Evolutionary conservation across 2,888 invertebrate species (phyloP).

Genomic region (Malthinus seriepunctatus): DNA sequence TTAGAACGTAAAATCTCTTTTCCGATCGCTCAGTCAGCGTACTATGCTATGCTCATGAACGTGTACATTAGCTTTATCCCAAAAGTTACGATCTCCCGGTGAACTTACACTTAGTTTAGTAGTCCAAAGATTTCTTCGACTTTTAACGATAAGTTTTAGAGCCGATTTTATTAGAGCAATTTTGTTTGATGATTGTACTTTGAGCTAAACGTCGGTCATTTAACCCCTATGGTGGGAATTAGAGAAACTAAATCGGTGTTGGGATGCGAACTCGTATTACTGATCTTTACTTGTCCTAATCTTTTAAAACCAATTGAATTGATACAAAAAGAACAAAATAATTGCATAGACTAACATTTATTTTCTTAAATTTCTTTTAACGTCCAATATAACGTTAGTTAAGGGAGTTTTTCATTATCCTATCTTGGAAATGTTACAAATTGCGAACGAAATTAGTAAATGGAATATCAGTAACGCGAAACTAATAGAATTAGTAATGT

Average conservation of each 20-base stretch:
- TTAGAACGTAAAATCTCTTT: slow-evolving; percentile 35
- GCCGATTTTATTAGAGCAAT: slow-evolving; percentile 32
- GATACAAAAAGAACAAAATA: slow-evolving; percentile 35
- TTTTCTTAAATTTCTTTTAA: slow-evolving; percentile 6
- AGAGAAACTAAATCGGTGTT: slow-evolving; percentile 42
- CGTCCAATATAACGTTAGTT: too few relatives aligned
- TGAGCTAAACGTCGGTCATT: slow-evolving; percentile 42
- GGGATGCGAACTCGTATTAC: slow-evolving; percentile 39
- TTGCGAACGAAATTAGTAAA: slow-evolving; percentile 3
- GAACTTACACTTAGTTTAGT: slow-evolving; percentile 38
- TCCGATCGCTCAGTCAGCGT: slow-evolving; percentile 41
- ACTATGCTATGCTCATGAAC: slow-evolving; percentile 28
- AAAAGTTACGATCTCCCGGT: slow-evolving; percentile 41
- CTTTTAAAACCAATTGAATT: slow-evolving; percentile 35
- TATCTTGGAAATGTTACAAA: too few relatives aligned
- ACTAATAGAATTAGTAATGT: slow-evolving; percentile 49
- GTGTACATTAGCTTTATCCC: slow-evolving; percentile 43
- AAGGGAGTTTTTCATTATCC: too few relatives aligned
- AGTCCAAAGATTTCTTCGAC: slow-evolving; percentile 38
- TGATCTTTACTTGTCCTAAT: slow-evolving; percentile 39
- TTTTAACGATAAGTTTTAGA: slow-evolving; percentile 25
- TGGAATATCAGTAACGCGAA: slow-evolving; percentile 43
- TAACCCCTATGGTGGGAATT: slow-evolving; percentile 43
- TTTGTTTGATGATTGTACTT: slow-evolving; percentile 39
- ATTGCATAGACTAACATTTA: slow-evolving; percentile 25